Conservation (phyloP, 2,888 invertebrate species). For the Helleia helle region DNA sequence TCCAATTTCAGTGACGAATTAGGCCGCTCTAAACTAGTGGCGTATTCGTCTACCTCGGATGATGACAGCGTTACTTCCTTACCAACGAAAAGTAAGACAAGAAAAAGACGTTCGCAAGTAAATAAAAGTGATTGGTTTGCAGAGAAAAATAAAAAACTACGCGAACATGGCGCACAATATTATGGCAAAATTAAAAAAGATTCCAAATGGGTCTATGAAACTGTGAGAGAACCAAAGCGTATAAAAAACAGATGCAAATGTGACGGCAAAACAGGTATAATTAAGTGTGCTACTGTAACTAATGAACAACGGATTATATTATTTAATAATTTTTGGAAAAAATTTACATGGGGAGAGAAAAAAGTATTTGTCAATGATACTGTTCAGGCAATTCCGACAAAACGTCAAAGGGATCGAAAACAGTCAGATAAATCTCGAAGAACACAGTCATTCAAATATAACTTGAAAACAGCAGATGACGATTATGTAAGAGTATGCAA, state of each 20-base stretch:
- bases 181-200: background rate
- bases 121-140: background rate
- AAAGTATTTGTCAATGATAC: background rate
- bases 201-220: too few species aligned
- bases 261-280: too few species aligned
- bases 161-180: background rate
- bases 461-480: background rate
- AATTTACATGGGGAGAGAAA: background rate
- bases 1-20: too few species aligned
- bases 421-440: too few species aligned
- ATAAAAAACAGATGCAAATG: too few species aligned
- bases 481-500: background rate
- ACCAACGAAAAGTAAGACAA: constrained; percentile 20
- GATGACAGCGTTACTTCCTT: too few species aligned
- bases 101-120: background rate
- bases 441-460: background rate
- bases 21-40: too few species aligned
- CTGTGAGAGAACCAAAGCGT: too few species aligned
- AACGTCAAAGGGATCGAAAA: background rate
- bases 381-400: background rate
- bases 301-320: background rate
- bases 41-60: too few species aligned
- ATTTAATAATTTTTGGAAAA: background rate
- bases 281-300: background rate
- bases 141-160: background rate